Base-by-base conservation (phyloP, 2,113 vertebrate genomes). In the Pavo muticus region DNA sequence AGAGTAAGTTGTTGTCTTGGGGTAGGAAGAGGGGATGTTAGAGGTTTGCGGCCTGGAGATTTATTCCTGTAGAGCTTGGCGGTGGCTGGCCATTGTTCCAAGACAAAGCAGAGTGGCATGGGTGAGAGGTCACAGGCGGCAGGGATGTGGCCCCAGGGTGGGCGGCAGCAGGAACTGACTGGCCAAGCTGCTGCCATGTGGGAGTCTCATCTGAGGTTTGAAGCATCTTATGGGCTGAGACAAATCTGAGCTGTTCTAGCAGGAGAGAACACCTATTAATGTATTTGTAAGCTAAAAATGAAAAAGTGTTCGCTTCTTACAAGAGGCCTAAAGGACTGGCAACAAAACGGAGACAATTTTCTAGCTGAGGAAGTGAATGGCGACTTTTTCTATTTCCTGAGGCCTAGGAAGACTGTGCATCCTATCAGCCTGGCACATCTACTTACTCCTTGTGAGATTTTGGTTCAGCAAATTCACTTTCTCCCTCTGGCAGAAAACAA, bases 11-110 rank as follows among this genome's bases (percentile, higher is more conserved):
- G 0, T 83, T 77, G 63, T 54, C 40, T 42, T 44, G 23, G 12
- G 74, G 32, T 56, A 60, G 95, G 79, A 84, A 82, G 42, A 94
- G 47, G 42, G 72, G 29, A 56, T 54, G 10, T 84, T 85, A 73
- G 90, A 91, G 82, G 87, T 94, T 91, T 95, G 91, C 7, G 87
- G 87, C 90, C 52, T 85, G 75, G 74, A 79, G 91, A 67, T 79
- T 69, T 83, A 39, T 92, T 93, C 71, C 71, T 60, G 82, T 89
- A 25, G 61, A 82, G 45, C 70, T 88, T 37, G 67, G 84, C 87
- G 88, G 70, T 79, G 74, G 7, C 75, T 87, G 91, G 24, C 48
- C 0, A 0, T 68, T 48, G 21, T 69, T 91, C 84, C 44, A 91
- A 82, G 67, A 75, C 0, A 0, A 63, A 87, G 52, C 59, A 81